Conservation (phyloP, 2,113 vertebrate species). For the Xyrauchen texanus region DNA sequence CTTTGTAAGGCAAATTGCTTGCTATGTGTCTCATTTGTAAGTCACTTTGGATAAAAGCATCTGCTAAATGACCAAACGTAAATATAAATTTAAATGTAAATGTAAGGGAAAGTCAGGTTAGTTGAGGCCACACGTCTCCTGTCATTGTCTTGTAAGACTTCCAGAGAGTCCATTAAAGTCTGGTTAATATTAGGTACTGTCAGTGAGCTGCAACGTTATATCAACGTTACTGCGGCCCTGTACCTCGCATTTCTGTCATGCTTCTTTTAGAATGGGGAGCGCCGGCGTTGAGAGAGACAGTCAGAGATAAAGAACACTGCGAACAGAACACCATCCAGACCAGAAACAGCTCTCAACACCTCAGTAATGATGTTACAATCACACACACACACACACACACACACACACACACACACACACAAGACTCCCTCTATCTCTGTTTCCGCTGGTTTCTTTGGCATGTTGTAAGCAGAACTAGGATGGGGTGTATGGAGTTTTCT, state of each 20-base stretch:
- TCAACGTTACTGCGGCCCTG: not conserved
- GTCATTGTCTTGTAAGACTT: conserved; percentile 23
- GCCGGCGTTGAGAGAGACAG: conserved; percentile 64
- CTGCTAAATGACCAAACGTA: too few relatives aligned
- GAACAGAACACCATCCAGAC: conserved; percentile 60
- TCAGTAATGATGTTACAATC: conserved; percentile 66
- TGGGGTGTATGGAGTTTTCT: conserved; percentile 1
- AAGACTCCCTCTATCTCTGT: conserved; percentile 2
- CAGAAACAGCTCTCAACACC: conserved; percentile 74
- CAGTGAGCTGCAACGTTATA: conserved; percentile 30
- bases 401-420: conserved; percentile 35
- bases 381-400: conserved; percentile 18
- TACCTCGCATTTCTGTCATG: conserved; percentile 10
- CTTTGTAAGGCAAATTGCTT: too few relatives aligned
- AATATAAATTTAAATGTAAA: conserved; percentile 6
- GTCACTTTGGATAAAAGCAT: too few relatives aligned
- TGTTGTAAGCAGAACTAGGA: not conserved
- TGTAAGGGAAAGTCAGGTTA: conserved; percentile 50
- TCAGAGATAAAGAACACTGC: conserved; percentile 62
- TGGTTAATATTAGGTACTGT: conserved; percentile 23
- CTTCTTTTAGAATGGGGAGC: conserved; percentile 29
- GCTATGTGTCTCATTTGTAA: too few relatives aligned
- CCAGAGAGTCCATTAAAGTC: conserved; percentile 40
- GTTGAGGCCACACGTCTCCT: conserved; percentile 30
- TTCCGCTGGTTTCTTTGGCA: not conserved